Evolutionary conservation across 2,113 vertebrate genomes (phyloP), one percentile per base, ranked within the genome.

Genomic region (Polypterus senegalus): DNA sequence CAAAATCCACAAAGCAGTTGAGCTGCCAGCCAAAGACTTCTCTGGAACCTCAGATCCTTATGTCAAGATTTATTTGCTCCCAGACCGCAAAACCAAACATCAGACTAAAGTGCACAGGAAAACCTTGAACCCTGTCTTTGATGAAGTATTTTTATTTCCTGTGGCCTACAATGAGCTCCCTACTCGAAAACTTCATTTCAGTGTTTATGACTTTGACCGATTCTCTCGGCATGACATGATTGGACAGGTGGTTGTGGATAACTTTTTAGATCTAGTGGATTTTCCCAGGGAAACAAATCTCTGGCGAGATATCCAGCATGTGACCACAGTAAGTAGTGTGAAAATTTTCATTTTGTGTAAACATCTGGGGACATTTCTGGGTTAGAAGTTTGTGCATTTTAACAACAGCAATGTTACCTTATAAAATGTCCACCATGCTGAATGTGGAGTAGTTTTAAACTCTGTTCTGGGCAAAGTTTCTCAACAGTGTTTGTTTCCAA

Each of bases 31-130:
- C 56, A 99, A 99, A 82, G 96, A 98, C 80, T 98, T 99, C 72
- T 97, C 93, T 4, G 96, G 96, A 58, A 97, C 95, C 46, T 99
- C 96, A 63, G 96, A 99, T 73, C 95, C 96, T 0, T 98, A 99
- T 0, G 96, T 99, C 61, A 99, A 99, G 80, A 97, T 99, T 66
- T 99, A 99, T 69, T 84, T 99, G 68, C 88, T 99, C 70, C 95
- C 95, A 0, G 96, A 99, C 65, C 90, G 95, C 61, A 97, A 91
- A 86, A 98, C 91, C 60, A 99, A 99, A 76, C 95, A 97, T 74
- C 96, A 99, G 87, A 99, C 96, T 78, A 99, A 99, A 83, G 96
- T 99, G 67, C 96, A 99, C 70, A 89, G 96, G 73, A 99, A 99
- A 79, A 99, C 93, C 46, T 78, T 99, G 59, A 97, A 99, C 79